Percentiles rank a stretch among this genome's conserved stretches.
Conservation (phyloP, 2,113 vertebrate species). For the Oncorhynchus nerka region DNA sequence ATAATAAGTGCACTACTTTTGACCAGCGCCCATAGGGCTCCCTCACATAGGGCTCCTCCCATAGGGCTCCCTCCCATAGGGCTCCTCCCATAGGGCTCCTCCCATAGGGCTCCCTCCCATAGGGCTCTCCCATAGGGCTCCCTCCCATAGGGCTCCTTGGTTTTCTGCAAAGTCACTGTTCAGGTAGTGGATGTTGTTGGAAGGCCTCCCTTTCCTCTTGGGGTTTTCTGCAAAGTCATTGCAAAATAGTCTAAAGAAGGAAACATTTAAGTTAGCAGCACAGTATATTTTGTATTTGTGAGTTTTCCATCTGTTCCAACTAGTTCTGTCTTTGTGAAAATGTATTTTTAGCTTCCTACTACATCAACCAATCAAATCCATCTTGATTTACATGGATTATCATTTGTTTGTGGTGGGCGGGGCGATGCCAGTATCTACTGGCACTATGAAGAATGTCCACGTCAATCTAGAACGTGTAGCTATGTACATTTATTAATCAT, state of each 20-base stretch:
- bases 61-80: no score
- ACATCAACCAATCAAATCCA: constrained; percentile 91
- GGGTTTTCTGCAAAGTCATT: constrained; percentile 48
- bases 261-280: constrained; percentile 64
- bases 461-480: constrained; percentile 98
- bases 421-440: constrained; percentile 82
- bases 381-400: constrained; percentile 88
- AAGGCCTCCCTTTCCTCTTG: no score
- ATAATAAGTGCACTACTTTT: constrained; percentile 39
- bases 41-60: constrained; percentile 31
- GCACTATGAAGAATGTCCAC: constrained; percentile 98
- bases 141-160: constrained; percentile 66
- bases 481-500: constrained; percentile 99
- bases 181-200: no score
- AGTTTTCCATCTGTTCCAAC: constrained; percentile 6
- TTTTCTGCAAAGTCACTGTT: no score
- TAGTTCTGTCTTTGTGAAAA: constrained; percentile 28
- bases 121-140: no score
- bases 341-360: constrained; percentile 86
- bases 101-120: no score
- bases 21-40: no score
- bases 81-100: no score
- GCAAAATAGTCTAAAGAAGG: constrained; percentile 60
- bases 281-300: constrained; percentile 64
- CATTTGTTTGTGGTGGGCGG: constrained; percentile 70